Evolutionary conservation across 2,888 invertebrate genomes (phyloP).

Genomic region (Trissonchulus latispiculum): DNA sequence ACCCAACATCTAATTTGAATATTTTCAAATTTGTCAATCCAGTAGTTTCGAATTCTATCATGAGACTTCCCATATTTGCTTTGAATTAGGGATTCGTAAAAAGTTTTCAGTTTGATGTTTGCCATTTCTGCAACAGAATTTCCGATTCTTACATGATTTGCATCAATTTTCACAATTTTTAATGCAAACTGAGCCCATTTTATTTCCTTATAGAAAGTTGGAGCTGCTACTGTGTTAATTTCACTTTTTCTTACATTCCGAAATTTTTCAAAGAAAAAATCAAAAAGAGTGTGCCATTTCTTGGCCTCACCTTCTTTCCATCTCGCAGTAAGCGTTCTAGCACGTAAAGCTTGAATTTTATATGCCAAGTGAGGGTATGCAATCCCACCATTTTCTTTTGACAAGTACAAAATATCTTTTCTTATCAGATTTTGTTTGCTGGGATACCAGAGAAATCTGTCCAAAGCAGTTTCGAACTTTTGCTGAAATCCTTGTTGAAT

Average conservation of each 20-base stretch:
- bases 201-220: no score
- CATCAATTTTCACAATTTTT: neutral
- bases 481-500: neutral
- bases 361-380: neutral
- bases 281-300: neutral
- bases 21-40: no score
- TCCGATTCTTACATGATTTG: neutral
- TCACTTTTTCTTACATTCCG: no score
- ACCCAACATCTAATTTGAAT: no score
- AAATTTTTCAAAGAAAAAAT: neutral
- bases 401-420: neutral
- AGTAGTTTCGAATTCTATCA: no score
- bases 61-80: no score
- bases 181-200: no score
- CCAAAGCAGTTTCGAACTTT: neutral
- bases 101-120: no score
- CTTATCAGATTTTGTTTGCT: neutral
- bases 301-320: neutral
- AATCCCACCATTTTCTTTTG: neutral
- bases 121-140: neutral
- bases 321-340: neutral
- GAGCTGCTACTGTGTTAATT: no score
- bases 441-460: neutral
- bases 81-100: no score
- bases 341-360: neutral